phyloP scores from a whole-genome alignment of 2,888 invertebrate species.

The Cheilosia soror region DNA sequence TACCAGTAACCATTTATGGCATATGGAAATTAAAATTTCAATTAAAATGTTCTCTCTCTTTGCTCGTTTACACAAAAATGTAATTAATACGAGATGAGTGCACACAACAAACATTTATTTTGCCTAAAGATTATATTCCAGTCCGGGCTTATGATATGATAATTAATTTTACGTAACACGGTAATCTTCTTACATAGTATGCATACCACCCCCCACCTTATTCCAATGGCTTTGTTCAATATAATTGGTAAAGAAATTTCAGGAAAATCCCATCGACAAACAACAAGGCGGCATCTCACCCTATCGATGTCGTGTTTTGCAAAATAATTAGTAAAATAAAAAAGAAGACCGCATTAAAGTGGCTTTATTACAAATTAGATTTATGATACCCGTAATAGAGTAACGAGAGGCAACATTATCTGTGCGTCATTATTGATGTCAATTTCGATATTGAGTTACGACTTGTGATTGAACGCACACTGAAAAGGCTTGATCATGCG shows the following conservation, averaged over 20 bases:
- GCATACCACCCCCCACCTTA: not conserved
- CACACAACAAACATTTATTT: not conserved
- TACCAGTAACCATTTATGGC: not conserved
- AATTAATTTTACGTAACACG: not conserved
- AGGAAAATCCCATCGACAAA: not conserved
- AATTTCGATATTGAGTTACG: not conserved
- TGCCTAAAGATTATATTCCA: slow-evolving; percentile 5
- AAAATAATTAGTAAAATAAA: not conserved
- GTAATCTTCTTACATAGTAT: not conserved
- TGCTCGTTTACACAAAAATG: not conserved
- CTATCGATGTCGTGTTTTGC: not conserved
- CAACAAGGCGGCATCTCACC: not conserved
- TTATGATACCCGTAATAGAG: not conserved
- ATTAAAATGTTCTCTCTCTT: not conserved
- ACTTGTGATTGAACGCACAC: too few relatives aligned
- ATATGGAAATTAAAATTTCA: not conserved
- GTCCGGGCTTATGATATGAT: too few relatives aligned
- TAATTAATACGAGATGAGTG: not conserved
- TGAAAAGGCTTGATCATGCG: not conserved
- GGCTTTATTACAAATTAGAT: not conserved
- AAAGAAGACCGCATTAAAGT: not conserved
- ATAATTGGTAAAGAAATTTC: slow-evolving; percentile 4
- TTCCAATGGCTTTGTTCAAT: not conserved
- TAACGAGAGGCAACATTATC: not conserved
- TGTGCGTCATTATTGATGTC: not conserved